A percentile compares a stretch with the other conserved stretches of the same genome.
Evolutionary conservation across 1,140 invertebrate genomes (phyloP).

Genomic region (Protaetia brevitarsis): DNA sequence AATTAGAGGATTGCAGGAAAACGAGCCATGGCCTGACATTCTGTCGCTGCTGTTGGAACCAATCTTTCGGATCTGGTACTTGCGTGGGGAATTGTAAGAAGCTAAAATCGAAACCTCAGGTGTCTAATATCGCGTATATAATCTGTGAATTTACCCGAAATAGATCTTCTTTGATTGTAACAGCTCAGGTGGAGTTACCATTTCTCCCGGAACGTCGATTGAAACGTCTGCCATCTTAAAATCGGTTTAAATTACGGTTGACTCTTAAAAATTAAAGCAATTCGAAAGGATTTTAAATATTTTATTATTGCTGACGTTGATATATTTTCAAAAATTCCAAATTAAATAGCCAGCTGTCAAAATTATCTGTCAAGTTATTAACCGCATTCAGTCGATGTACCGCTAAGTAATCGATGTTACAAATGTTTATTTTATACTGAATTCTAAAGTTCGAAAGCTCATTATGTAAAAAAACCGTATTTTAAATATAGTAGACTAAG

Average conservation of each 20-base stretch:
- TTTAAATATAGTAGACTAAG: no score
- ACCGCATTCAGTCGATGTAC: no score
- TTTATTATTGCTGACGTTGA: no score
- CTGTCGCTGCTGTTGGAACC: slow-evolving; percentile 46
- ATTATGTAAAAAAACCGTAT: no score
- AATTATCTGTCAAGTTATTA: no score
- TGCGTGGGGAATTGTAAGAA: slow-evolving; percentile 39
- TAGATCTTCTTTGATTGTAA: slow-evolving; percentile 20
- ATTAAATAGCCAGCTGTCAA: no score
- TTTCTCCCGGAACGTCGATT: slow-evolving; percentile 43
- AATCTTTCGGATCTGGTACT: slow-evolving; percentile 45
- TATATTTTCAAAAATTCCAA: no score
- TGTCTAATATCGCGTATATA: background rate
- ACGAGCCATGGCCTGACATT: slow-evolving; percentile 51
- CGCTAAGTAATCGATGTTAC: no score
- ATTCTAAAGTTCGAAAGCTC: no score
- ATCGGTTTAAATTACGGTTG: background rate
- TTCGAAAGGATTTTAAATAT: no score
- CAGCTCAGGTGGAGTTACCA: slow-evolving; percentile 33
- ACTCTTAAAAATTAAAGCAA: background rate
- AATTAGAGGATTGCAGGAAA: slow-evolving; percentile 55
- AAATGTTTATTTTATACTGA: no score
- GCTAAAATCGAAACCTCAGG: slow-evolving; percentile 31
- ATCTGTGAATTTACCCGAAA: background rate
- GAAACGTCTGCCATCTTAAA: slow-evolving; percentile 33